Base-by-base conservation (phyloP, 2,113 vertebrate genomes). In the Sterrhoptilus dennistouni region DNA sequence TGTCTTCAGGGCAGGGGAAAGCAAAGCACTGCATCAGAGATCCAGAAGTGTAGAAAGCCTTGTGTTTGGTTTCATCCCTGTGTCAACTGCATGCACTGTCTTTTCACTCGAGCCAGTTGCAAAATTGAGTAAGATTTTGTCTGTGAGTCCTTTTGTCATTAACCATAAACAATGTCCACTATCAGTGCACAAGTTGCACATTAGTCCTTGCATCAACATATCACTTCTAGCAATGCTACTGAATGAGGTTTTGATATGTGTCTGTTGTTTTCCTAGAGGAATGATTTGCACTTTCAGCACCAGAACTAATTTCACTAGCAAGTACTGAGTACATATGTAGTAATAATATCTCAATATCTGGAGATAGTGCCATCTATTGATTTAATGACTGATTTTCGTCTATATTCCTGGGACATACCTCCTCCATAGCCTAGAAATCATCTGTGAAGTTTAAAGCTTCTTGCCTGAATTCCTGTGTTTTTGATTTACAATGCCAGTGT, bases 41-140 rank as follows among this genome's bases (percentile, higher is more conserved):
- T 66, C n/a, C n/a, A 79, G 61, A 93, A 61, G 44, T 2, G 0
- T 5, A 53, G 22, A 52, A 47, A 2, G 0, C 65, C 22, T 59
- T 89, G 10, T 2, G 6, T 52, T 79, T 75, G 20, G 12, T 56
- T 45, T 71, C 25, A 59, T 71, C 16, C 28, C 57, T 63, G 13
- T 71, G 42, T 24, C 1, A 4, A 5, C 18, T 49, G 9, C 0
- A 0, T 47, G 11, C 28, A 20, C 21, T 72, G 19, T 54, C 33
- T 86, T 74, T 75, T 74, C 35, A 76, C 38, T 22, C 63, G 66
- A 50, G 19, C n/a, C 52, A 47, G 14, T 10, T 82, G 70, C 6
- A 12, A 61, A 56, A 42, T 9, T 42, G 8, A 40, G 6, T 29
- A 8, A 54, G 29, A 63, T 59, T 65, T 31, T 70, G 22, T 35